Conservation (phyloP, 2,888 invertebrate species). For the Axea sp. region DNA sequence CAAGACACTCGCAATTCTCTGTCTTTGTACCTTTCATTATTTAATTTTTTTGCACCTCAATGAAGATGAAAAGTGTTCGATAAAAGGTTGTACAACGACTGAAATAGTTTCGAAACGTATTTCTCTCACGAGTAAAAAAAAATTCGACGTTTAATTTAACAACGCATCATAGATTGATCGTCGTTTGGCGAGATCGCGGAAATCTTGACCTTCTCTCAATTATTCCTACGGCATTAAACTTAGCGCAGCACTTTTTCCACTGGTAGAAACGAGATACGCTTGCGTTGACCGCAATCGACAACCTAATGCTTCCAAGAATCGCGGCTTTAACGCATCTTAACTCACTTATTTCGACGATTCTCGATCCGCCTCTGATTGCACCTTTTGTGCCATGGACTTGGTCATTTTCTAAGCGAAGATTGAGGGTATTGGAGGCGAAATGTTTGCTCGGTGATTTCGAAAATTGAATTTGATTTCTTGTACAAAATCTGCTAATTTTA, state of each 20-base stretch:
- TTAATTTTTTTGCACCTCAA: neutral
- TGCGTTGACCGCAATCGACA: constrained; percentile 42
- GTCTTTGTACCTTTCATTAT: neutral
- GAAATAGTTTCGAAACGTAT: too few species aligned
- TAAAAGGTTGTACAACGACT: too few species aligned
- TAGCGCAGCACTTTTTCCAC: constrained; percentile 34
- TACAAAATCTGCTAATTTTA: neutral
- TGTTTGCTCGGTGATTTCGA: constrained; percentile 1
- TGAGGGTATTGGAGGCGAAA: neutral
- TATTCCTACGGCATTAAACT: constrained; percentile 44
- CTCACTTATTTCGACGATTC: constrained; percentile 27
- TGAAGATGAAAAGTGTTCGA: neutral
- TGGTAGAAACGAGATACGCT: constrained; percentile 20
- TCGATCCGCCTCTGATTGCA: constrained; percentile 14
- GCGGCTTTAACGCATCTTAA: constrained; percentile 26
- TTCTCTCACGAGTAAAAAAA: too few species aligned
- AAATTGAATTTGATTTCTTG: constrained; percentile 1
- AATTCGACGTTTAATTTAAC: constrained; percentile 14
- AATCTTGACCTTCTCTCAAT: constrained; percentile 51
- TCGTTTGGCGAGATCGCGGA: constrained; percentile 26
- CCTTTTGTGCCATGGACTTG: constrained; percentile 9
- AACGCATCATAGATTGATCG: constrained; percentile 7
- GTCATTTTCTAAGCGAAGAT: constrained; percentile 8
- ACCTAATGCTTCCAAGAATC: constrained; percentile 39
- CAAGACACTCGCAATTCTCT: neutral